Evolutionary conservation across 2,888 invertebrate genomes (phyloP).

Genomic region (Caenorhabditis sulstoni): DNA sequence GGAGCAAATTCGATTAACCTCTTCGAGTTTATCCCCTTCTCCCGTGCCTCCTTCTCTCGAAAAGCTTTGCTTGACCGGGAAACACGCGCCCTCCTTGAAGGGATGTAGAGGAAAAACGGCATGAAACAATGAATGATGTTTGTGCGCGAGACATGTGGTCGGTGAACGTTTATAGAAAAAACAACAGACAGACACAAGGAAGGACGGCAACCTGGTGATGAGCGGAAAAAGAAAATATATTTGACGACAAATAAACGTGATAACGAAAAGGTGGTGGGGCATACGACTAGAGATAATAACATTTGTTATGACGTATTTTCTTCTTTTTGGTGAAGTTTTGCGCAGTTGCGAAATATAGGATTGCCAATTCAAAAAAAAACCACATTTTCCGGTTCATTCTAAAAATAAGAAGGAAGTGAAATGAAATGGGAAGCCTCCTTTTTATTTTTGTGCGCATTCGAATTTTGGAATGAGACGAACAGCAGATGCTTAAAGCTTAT

Average conservation of each 20-base stretch:
- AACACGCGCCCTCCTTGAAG: conserved; percentile 3
- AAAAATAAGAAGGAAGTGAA: not conserved
- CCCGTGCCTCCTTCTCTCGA: not conserved
- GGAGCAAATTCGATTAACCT: conserved; percentile 54
- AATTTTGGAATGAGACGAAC: not conserved
- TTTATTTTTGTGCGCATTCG: not conserved
- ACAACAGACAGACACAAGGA: too few relatives aligned
- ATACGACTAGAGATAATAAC: too few relatives aligned
- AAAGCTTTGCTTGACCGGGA: conserved; percentile 21
- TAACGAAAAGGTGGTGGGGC: conserved; percentile 21
- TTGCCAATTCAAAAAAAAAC: too few relatives aligned
- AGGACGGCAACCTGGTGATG: too few relatives aligned
- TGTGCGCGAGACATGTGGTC: conserved; percentile 12
- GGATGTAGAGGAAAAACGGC: not conserved
- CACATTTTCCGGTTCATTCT: not conserved
- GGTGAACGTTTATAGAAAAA: conserved; percentile 16
- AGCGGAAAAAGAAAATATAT: conserved; percentile 19
- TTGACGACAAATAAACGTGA: conserved; percentile 16
- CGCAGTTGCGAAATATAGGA: too few relatives aligned
- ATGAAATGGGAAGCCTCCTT: not conserved
- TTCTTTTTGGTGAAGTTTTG: too few relatives aligned
- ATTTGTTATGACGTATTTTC: too few relatives aligned
- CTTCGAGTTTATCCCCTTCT: conserved; percentile 35
- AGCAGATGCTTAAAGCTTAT: conserved; percentile 3
- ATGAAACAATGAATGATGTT: conserved; percentile 21